Evolutionary conservation across 1,140 invertebrate species (phyloP).

Genomic region (Drosophila nannoptera): DNA sequence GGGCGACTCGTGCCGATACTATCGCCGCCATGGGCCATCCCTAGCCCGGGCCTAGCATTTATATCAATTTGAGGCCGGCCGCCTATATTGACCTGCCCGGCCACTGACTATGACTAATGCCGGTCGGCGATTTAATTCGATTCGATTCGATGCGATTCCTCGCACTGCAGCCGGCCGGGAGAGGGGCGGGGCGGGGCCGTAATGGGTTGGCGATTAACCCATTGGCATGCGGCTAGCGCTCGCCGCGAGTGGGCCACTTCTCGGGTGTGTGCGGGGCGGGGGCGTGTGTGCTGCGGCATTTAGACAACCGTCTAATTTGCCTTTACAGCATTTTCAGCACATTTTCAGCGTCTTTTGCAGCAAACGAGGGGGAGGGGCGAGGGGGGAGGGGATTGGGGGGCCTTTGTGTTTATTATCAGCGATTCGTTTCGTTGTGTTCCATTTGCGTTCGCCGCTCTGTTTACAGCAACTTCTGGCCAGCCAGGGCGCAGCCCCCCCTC

Average conservation of each 20-base stretch:
- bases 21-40: too few relatives aligned
- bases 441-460: conserved; percentile 17
- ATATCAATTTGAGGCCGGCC: conserved; percentile 37
- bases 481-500: conserved; percentile 1
- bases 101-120: conserved; percentile 42
- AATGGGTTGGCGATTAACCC: conserved; percentile 50
- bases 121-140: conserved; percentile 1
- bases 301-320: background rate
- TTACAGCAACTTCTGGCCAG: conserved; percentile 24
- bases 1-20: too few relatives aligned
- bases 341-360: background rate
- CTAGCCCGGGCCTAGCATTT: conserved; percentile 18
- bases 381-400: background rate
- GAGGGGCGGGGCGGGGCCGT: conserved; percentile 6
- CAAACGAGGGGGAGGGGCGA: too few relatives aligned
- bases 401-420: conserved; percentile 45
- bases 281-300: conserved; percentile 1
- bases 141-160: too few relatives aligned
- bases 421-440: conserved; percentile 22
- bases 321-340: conserved; percentile 13
- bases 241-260: conserved; percentile 24
- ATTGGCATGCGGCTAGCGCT: conserved; percentile 27
- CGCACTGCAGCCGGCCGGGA: too few relatives aligned
- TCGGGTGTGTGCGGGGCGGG: too few relatives aligned
- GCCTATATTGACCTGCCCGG: conserved; percentile 38